Evolutionary conservation across 2,797 vertebrate genomes (phyloP).

Genomic region (Melanotaenia parkinsoni): DNA sequence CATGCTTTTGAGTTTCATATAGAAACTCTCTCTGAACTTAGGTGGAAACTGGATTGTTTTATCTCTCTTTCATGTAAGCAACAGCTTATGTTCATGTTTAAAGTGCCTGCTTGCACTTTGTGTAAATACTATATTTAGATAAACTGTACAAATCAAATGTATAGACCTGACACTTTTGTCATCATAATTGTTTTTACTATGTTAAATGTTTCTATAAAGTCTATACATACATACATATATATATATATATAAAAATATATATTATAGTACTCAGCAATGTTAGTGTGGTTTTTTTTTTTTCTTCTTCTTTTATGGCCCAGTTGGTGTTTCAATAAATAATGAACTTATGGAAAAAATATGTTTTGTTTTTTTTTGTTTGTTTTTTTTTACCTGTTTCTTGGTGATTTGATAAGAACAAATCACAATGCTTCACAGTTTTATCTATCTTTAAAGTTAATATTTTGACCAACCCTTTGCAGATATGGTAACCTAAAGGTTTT

Average conservation of each 20-base stretch:
- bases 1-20: constrained; percentile 68
- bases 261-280: constrained; percentile 30
- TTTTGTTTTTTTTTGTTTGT: too few species aligned
- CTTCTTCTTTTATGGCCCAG: constrained; percentile 20
- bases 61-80: constrained; percentile 73
- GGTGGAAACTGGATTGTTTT: constrained; percentile 70
- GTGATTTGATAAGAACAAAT: constrained; percentile 10
- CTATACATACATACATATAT: neutral
- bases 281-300: constrained; percentile 41
- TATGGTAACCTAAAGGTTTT: constrained; percentile 41
- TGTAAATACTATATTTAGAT: constrained; percentile 84
- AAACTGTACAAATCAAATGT: constrained; percentile 80
- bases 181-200: constrained; percentile 68
- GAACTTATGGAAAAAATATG: constrained; percentile 21
- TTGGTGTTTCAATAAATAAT: constrained; percentile 52
- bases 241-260: neutral
- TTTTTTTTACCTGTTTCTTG: constrained; percentile 15
- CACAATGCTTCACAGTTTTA: constrained; percentile 34
- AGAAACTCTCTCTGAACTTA: constrained; percentile 65
- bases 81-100: constrained; percentile 85
- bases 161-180: constrained; percentile 72
- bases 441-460: constrained; percentile 34
- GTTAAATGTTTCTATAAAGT: constrained; percentile 65
- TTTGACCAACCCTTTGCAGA: constrained; percentile 27
- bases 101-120: constrained; percentile 94